Percentiles rank a stretch among this genome's conserved stretches.
Conservation (phyloP, 1,140 invertebrate genomes). For the Melipona quadrifasciata region DNA sequence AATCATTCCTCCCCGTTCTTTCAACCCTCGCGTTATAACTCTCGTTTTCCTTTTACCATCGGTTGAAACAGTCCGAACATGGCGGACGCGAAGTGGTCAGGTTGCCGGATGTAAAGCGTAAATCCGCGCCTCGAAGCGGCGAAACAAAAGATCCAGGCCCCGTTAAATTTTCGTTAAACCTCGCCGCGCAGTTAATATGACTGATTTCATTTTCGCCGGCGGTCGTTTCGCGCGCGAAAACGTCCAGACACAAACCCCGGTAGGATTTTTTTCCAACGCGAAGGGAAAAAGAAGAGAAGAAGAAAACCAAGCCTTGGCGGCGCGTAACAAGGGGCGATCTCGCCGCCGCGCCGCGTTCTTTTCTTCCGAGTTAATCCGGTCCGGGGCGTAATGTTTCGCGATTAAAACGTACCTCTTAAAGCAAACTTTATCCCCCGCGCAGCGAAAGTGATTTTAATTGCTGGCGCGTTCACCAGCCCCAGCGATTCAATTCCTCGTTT, state of each 20-base stretch:
- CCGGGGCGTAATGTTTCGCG: background rate
- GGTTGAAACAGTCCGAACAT: background rate
- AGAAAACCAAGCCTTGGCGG: background rate
- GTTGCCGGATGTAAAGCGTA: conserved; percentile 5
- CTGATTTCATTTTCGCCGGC: conserved; percentile 13
- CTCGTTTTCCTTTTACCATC: conserved; percentile 5
- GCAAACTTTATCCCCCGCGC: background rate
- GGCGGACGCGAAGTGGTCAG: background rate
- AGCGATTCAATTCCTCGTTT: background rate
- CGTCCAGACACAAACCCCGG: background rate
- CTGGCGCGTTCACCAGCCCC: too few relatives aligned
- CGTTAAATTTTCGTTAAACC: conserved; percentile 26
- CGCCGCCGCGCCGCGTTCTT: background rate
- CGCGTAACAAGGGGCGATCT: background rate
- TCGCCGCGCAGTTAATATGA: conserved; percentile 3
- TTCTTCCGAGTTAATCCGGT: background rate
- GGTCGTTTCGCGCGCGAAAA: too few relatives aligned
- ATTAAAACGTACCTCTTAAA: background rate
- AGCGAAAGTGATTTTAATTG: conserved; percentile 4
- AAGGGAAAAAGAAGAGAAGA: background rate
- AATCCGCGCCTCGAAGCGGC: conserved; percentile 3
- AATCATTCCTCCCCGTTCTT: conserved; percentile 17
- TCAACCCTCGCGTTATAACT: conserved; percentile 10
- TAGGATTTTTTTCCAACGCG: background rate
- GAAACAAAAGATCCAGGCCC: conserved; percentile 21